Evolutionary conservation across 2,797 vertebrate genomes (phyloP).

Genomic region (Urosaurus nigricauda): DNA sequence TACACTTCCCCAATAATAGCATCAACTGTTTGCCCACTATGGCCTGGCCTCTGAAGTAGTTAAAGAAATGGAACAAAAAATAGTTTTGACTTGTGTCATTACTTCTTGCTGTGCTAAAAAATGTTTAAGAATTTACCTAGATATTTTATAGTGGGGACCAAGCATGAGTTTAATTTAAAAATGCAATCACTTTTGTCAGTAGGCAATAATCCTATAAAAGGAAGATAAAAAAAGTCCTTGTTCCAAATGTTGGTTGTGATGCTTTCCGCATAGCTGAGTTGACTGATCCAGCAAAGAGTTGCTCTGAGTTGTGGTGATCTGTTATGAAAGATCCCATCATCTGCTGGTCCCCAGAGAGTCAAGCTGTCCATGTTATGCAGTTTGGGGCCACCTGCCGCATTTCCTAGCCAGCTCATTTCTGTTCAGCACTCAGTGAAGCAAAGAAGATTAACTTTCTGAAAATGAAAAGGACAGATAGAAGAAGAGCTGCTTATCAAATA

Average conservation of each 20-base stretch:
- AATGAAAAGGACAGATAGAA: slow-evolving; percentile 80
- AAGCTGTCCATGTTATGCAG: not conserved
- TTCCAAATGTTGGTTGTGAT: not conserved
- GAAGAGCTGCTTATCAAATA: slow-evolving; percentile 82
- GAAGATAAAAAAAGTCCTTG: slow-evolving; percentile 21
- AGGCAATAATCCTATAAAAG: slow-evolving; percentile 11
- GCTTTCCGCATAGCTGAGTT: not conserved
- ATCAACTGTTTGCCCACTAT: not conserved
- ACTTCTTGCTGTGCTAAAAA: not conserved
- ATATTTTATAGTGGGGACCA: not conserved
- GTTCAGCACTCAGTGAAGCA: slow-evolving; percentile 66
- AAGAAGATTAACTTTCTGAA: slow-evolving; percentile 81
- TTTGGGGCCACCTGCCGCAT: slow-evolving; percentile 62
- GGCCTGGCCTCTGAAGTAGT: not conserved
- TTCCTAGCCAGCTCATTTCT: slow-evolving; percentile 55
- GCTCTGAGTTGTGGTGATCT: not conserved
- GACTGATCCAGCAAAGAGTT: rapidly evolving
- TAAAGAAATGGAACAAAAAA: not conserved
- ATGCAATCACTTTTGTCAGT: slow-evolving; percentile 1
- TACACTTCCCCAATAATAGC: not conserved
- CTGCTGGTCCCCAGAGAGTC: not conserved
- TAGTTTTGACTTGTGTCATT: not conserved
- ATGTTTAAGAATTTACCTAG: not conserved
- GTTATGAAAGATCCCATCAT: slow-evolving; percentile 28
- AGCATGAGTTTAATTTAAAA: not conserved